Conservation (phyloP, 1,140 invertebrate species). For the Cecropterus lyciades region DNA sequence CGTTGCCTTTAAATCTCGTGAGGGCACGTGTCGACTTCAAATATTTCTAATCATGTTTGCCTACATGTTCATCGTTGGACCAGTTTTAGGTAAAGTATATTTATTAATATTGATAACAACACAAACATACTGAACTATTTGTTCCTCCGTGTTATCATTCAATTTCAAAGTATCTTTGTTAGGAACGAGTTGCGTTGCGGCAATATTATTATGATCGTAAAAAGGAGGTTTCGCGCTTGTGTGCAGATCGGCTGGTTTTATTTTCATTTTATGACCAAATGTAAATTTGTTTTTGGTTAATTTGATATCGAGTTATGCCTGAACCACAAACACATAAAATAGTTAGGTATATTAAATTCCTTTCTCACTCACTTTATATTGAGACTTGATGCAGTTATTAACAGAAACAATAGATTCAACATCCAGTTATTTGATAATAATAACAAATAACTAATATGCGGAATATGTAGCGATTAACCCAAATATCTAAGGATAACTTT, state of each 20-base stretch:
- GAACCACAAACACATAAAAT: too few relatives aligned
- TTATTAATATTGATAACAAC: conserved; percentile 36
- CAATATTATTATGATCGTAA: conserved; percentile 52
- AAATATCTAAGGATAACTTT: too few relatives aligned
- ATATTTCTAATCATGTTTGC: conserved; percentile 82
- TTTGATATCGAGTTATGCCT: conserved; percentile 38
- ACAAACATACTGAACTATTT: conserved; percentile 19
- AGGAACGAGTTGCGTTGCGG: conserved; percentile 6
- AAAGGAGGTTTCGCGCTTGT: conserved; percentile 52
- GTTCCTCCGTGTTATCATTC: conserved; percentile 13
- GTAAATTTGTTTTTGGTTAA: conserved; percentile 52
- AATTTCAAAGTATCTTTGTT: conserved; percentile 23
- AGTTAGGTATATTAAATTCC: too few relatives aligned
- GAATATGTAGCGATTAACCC: too few relatives aligned
- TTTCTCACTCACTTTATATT: too few relatives aligned
- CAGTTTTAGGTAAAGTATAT: conserved; percentile 76
- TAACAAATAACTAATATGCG: too few relatives aligned
- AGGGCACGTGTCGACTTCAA: conserved; percentile 72
- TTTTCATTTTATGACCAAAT: conserved; percentile 65
- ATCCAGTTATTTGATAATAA: too few relatives aligned
- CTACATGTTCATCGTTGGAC: conserved; percentile 83
- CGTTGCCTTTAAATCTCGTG: conserved; percentile 78
- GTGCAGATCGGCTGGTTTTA: conserved; percentile 61
- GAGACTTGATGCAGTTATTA: too few relatives aligned
- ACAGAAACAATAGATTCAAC: too few relatives aligned